These are phyloP conservation scores for Papilio glaucus DNA, from an alignment of 1,140 invertebrate genomes.

Conservation along the genomic window DNA sequence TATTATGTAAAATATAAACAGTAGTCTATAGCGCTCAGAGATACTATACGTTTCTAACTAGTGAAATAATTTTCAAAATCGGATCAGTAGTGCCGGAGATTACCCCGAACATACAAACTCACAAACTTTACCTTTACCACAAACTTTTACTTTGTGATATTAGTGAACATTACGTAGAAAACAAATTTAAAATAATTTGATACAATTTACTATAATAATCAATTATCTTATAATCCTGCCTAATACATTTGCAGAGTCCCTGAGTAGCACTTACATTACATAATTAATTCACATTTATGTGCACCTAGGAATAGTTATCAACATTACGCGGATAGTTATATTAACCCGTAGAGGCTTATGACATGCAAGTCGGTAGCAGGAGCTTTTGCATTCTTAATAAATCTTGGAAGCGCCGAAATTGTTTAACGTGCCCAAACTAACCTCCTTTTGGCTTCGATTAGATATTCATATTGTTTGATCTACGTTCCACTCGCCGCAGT, in stretches of 20 bases:
- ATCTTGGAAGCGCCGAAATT: constrained; percentile 28
- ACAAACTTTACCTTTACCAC: no score
- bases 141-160: no score
- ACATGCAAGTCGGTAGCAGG: not conserved
- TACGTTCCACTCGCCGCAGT: not conserved
- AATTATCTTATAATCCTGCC: not conserved
- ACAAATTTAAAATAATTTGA: not conserved
- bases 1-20: no score
- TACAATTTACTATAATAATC: not conserved
- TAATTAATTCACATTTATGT: constrained; percentile 21
- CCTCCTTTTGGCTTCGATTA: constrained; percentile 32
- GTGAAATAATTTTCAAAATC: no score
- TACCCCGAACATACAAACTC: no score
- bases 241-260: constrained; percentile 12
- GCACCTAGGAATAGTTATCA: not conserved
- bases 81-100: no score
- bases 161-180: no score
- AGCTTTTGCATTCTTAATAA: constrained; percentile 37
- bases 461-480: constrained; percentile 30
- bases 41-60: no score
- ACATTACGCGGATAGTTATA: constrained; percentile 23
- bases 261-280: constrained; percentile 2
- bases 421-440: constrained; percentile 34
- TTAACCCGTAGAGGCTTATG: constrained; percentile 15
- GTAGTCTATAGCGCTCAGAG: no score